Conservation (phyloP, 2,797 vertebrate genomes). For the Rhinophrynus dorsalis region DNA sequence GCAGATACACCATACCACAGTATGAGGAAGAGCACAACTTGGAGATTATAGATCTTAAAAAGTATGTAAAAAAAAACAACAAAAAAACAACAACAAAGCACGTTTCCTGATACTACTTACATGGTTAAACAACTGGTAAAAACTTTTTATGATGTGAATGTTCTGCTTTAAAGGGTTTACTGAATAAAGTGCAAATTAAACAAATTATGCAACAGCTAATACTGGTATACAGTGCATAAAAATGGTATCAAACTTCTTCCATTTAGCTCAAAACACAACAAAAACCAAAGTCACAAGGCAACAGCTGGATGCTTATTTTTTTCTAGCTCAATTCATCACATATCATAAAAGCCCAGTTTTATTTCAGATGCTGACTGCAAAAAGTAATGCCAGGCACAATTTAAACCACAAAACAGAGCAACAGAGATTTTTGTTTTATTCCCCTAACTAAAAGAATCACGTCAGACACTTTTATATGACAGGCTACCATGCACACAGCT, state of each 20-base stretch:
- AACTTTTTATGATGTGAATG: too few species aligned
- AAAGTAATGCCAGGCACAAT: background rate
- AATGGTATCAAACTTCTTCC: background rate
- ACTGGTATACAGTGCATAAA: background rate
- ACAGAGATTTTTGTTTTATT: conserved; percentile 5
- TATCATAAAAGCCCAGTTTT: conserved; percentile 19
- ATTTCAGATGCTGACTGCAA: conserved; percentile 13
- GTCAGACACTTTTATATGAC: conserved; percentile 3
- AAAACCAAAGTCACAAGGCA: background rate
- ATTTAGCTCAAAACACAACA: background rate
- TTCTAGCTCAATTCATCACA: conserved; percentile 20
- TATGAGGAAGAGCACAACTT: too few species aligned
- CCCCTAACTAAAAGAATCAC: conserved; percentile 1
- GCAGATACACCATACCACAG: too few species aligned
- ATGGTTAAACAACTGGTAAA: too few species aligned
- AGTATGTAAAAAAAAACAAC: too few species aligned
- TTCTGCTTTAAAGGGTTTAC: too few species aligned
- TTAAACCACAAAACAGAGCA: background rate
- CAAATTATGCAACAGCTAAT: background rate
- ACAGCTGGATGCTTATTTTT: conserved; percentile 9
- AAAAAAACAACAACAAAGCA: too few species aligned
- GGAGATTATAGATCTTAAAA: too few species aligned
- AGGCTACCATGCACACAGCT: background rate
- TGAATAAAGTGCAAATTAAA: too few species aligned
- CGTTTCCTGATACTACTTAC: too few species aligned